These are phyloP conservation scores for Drosophila tristis DNA, from an alignment of 1,140 invertebrate species.

Conservation along the genomic window DNA sequence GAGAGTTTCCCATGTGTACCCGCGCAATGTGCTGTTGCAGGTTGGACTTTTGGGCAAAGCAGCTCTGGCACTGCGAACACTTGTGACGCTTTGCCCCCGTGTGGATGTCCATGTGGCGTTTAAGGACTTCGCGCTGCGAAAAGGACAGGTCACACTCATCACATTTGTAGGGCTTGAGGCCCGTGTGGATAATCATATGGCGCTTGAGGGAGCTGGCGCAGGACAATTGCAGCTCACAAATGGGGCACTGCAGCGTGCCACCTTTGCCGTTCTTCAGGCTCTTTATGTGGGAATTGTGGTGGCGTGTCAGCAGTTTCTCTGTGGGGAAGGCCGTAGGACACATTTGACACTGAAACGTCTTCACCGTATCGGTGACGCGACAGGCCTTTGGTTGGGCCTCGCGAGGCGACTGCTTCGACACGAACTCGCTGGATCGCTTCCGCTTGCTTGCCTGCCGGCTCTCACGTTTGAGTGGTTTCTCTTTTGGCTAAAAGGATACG, in stretches of 20 bases:
- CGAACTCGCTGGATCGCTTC: slow-evolving; percentile 38
- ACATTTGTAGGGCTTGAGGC: slow-evolving; percentile 91
- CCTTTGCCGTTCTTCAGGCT: slow-evolving; percentile 84
- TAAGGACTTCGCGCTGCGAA: slow-evolving; percentile 91
- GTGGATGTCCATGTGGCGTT: slow-evolving; percentile 93
- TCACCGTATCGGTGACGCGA: slow-evolving; percentile 77
- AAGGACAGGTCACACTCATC: slow-evolving; percentile 89
- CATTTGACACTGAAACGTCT: slow-evolving; percentile 86
- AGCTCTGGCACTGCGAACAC: slow-evolving; percentile 90
- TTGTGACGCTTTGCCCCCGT: slow-evolving; percentile 92
- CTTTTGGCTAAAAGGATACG: slow-evolving; percentile 35
- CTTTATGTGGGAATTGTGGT: slow-evolving; percentile 87
- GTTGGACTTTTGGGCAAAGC: slow-evolving; percentile 89
- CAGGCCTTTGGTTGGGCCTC: slow-evolving; percentile 13
- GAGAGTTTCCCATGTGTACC: slow-evolving; percentile 86
- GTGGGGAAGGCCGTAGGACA: slow-evolving; percentile 86
- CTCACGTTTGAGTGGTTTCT: slow-evolving; percentile 16
- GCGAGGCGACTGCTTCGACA: slow-evolving; percentile 36
- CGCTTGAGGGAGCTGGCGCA: slow-evolving; percentile 91
- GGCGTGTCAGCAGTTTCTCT: slow-evolving; percentile 86
- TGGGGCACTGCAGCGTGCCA: slow-evolving; percentile 85
- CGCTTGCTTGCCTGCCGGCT: background rate
- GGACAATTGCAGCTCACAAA: slow-evolving; percentile 93
- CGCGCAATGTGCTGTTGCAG: slow-evolving; percentile 87
- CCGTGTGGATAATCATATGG: slow-evolving; percentile 91